These are phyloP conservation scores for Nesogale talazaci DNA, from an alignment of 2,113 vertebrate species.

Conservation along the genomic window DNA sequence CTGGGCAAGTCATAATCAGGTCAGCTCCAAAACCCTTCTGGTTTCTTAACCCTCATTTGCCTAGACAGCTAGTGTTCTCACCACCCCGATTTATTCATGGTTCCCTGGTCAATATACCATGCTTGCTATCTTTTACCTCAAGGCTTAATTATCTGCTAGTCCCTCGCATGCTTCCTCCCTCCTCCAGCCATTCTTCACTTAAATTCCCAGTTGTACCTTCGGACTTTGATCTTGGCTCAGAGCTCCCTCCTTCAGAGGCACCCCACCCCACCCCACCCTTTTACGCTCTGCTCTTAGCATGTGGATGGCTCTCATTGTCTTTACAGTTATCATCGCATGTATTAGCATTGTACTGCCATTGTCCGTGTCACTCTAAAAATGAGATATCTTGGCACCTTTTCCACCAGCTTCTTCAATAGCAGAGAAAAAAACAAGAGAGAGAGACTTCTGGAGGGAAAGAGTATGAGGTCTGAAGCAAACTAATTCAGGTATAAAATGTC, in stretches of 20 bases:
- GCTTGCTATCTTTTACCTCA: neutral
- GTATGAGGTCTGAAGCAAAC: neutral
- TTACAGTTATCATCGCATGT: neutral
- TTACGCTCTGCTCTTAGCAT: neutral
- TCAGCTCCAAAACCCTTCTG: neutral
- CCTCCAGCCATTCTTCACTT: neutral
- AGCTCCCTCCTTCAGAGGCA: neutral
- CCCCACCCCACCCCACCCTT: too few species aligned
- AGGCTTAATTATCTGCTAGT: neutral
- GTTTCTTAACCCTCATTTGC: neutral
- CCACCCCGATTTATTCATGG: neutral
- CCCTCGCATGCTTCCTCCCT: neutral
- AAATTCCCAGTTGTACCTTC: neutral
- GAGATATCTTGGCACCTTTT: neutral
- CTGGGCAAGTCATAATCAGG: neutral
- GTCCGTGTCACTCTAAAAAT: neutral
- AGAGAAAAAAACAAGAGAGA: constrained; percentile 15
- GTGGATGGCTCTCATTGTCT: neutral
- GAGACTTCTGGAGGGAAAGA: neutral
- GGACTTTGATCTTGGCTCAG: neutral
- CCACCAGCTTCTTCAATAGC: neutral
- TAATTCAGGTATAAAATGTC: neutral
- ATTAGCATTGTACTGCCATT: fast-evolving
- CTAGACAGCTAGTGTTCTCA: neutral
- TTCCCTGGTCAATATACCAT: neutral